Evolutionary conservation across 1,140 invertebrate genomes (phyloP).

Genomic region (Drosophila hydei): DNA sequence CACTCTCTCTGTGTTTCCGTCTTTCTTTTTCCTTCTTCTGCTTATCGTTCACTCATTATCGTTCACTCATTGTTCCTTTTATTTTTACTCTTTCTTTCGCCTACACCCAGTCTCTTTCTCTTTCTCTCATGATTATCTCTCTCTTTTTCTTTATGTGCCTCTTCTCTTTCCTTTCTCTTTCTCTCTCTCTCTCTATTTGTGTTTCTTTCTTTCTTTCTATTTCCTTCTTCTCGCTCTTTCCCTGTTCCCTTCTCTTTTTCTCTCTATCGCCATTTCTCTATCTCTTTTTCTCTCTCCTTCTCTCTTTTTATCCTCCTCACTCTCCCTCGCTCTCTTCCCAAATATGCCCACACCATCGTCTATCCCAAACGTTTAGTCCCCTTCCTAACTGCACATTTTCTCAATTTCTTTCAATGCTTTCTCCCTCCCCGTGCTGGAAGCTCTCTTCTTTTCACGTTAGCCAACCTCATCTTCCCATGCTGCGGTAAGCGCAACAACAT

Average conservation of each 20-base stretch:
- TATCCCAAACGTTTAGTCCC: not conserved
- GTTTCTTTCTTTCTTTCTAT: not conserved
- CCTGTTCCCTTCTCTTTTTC: not conserved
- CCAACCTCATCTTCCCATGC: constrained; percentile 59
- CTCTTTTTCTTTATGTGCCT: not conserved
- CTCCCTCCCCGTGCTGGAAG: not conserved
- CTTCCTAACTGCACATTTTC: not conserved
- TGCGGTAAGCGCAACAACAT: constrained; percentile 24
- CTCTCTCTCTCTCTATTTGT: not conserved
- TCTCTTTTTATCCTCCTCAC: not conserved
- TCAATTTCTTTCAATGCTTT: not conserved
- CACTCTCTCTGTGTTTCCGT: too few relatives aligned
- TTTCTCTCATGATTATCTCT: not conserved
- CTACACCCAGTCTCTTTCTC: not conserved
- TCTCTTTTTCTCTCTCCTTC: not conserved
- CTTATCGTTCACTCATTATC: too few relatives aligned
- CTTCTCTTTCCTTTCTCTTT: not conserved
- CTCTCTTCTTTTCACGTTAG: not conserved
- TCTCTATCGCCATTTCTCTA: not conserved
- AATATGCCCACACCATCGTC: not conserved
- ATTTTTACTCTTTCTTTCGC: not conserved
- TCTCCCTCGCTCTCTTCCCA: not conserved
- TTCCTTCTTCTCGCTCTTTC: not conserved
- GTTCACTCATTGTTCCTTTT: too few relatives aligned
- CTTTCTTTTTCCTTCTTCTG: too few relatives aligned